Evolutionary conservation across 2,113 vertebrate species (phyloP).

Genomic region (Heterochromis multidens): DNA sequence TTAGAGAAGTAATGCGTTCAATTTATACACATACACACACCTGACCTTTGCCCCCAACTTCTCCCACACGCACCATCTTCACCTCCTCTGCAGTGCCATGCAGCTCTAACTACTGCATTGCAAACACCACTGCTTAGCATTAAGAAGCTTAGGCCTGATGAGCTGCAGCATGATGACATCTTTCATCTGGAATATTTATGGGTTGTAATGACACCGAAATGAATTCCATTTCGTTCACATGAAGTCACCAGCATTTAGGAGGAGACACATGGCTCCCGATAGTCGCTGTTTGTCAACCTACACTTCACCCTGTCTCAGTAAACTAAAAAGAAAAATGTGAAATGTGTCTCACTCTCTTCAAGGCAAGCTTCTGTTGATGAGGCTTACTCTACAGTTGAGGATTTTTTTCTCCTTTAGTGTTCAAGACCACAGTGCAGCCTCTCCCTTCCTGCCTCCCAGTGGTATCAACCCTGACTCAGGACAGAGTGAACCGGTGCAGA

Average conservation of each 20-base stretch:
- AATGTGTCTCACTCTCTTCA: background rate
- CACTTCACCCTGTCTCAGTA: conserved; percentile 9
- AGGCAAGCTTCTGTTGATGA: conserved; percentile 28
- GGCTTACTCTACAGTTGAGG: background rate
- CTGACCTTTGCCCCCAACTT: conserved; percentile 1
- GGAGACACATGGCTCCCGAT: conserved; percentile 37
- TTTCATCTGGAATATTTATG: conserved; percentile 61
- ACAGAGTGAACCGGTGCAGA: conserved; percentile 11
- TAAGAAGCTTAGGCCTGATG: background rate
- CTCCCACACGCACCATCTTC: background rate
- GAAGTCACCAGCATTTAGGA: conserved; percentile 49
- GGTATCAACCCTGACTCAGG: conserved; percentile 35
- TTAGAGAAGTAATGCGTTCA: background rate
- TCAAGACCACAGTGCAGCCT: background rate
- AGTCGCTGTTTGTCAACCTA: conserved; percentile 16
- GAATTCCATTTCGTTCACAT: conserved; percentile 63
- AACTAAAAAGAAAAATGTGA: conserved; percentile 3
- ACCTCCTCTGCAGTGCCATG: background rate
- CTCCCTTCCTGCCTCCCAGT: background rate
- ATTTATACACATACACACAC: background rate
- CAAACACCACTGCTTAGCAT: background rate
- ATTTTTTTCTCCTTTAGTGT: background rate
- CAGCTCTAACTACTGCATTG: background rate
- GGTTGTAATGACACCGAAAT: conserved; percentile 30
- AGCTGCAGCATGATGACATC: conserved; percentile 40